Percentiles rank a stretch among this genome's conserved stretches.
Conservation (phyloP, 2,888 invertebrate species). For the Crematogaster levior region DNA sequence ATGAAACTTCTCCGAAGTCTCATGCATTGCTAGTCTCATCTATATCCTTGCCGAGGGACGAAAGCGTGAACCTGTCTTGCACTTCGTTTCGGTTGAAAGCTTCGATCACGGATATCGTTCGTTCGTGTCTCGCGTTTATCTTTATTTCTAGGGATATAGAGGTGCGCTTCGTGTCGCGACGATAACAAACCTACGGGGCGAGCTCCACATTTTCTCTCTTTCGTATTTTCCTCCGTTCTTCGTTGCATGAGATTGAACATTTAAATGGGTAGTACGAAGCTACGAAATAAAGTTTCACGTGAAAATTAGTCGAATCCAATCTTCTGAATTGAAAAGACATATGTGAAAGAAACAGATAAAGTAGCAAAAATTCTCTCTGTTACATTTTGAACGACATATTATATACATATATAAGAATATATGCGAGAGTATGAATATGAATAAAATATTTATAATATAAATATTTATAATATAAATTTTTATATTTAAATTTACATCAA, state of each 20-base stretch:
- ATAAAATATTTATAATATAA: background rate
- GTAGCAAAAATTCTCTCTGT: background rate
- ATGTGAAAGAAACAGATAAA: background rate
- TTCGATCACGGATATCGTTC: constrained; percentile 52
- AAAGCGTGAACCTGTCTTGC: constrained; percentile 37
- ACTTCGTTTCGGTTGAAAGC: constrained; percentile 51
- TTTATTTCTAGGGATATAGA: constrained; percentile 38
- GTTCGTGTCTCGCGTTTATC: constrained; percentile 43
- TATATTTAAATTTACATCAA: background rate
- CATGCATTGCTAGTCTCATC: too few species aligned
- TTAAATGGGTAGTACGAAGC: constrained; percentile 29
- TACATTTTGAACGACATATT: background rate
- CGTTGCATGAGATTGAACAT: constrained; percentile 35
- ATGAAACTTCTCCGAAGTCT: constrained; percentile 30
- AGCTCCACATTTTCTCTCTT: constrained; percentile 27
- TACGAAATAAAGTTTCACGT: constrained; percentile 18
- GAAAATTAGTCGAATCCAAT: constrained; percentile 25
- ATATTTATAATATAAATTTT: background rate
- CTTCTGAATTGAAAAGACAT: constrained; percentile 11
- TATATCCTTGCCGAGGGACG: background rate
- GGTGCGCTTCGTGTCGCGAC: constrained; percentile 9
- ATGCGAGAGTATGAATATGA: background rate
- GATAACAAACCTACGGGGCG: constrained; percentile 18
- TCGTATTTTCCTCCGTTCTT: background rate
- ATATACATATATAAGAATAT: too few species aligned